These are phyloP conservation scores for Pampus argenteus DNA, from an alignment of 2,797 vertebrate species.

Conservation along the genomic window DNA sequence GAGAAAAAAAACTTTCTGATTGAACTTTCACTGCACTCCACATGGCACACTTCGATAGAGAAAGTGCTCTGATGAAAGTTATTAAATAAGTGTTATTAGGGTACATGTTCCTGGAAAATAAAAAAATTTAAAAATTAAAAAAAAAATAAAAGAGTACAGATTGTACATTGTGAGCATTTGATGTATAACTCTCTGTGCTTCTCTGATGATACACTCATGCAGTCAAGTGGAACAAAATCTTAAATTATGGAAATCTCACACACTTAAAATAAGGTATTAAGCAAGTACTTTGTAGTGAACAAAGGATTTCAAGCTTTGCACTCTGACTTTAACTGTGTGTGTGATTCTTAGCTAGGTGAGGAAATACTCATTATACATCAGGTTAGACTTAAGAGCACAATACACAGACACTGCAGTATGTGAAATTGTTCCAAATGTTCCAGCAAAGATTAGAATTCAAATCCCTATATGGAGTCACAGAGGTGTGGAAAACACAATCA, in stretches of 20 bases:
- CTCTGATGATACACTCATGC: constrained; percentile 6
- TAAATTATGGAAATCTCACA: constrained; percentile 44
- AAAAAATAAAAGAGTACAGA: not conserved
- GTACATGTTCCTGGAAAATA: constrained; percentile 33
- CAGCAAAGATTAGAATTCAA: constrained; percentile 49
- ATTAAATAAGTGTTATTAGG: constrained; percentile 19
- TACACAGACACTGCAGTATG: constrained; percentile 11
- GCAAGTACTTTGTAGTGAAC: constrained; percentile 26
- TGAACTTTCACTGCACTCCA: constrained; percentile 15
- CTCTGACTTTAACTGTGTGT: constrained; percentile 31
- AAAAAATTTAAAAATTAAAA: too few relatives aligned
- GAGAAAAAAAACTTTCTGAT: not conserved
- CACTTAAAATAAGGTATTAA: constrained; percentile 39
- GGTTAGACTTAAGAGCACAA: constrained; percentile 40
- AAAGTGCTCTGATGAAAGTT: constrained; percentile 12
- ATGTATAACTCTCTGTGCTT: constrained; percentile 18
- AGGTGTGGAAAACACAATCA: constrained; percentile 49
- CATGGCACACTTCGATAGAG: constrained; percentile 13
- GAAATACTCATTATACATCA: constrained; percentile 52
- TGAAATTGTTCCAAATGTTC: constrained; percentile 46
- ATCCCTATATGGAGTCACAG: constrained; percentile 41
- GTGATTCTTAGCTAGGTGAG: constrained; percentile 39
- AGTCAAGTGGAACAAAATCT: constrained; percentile 49
- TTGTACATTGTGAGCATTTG: not conserved
- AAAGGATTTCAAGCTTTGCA: constrained; percentile 33